A percentile compares a stretch with the other conserved stretches of the same genome.
Conservation (phyloP, 2,888 invertebrate genomes). For the Lomographa bimaculata region DNA sequence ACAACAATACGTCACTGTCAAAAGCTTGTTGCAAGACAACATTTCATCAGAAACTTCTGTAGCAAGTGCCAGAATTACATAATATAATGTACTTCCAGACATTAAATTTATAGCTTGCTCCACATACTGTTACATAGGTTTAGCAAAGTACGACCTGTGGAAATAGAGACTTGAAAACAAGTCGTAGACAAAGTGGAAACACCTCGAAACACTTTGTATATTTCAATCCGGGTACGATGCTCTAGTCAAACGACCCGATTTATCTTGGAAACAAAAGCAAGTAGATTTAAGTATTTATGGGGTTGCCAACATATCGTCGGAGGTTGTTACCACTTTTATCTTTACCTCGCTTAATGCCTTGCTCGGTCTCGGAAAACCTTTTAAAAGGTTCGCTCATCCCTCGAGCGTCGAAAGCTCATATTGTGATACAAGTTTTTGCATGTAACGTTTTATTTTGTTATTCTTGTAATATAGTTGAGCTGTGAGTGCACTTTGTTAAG, state of each 20-base stretch:
- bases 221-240: slow-evolving; percentile 60
- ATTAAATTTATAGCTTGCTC: slow-evolving; percentile 18
- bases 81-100: slow-evolving; percentile 5
- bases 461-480: slow-evolving; percentile 15
- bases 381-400: slow-evolving; percentile 69
- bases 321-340: slow-evolving; percentile 69
- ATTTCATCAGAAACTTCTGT: slow-evolving; percentile 12
- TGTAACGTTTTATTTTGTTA: slow-evolving; percentile 41
- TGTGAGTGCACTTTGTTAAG: slow-evolving; percentile 14
- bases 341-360: slow-evolving; percentile 66
- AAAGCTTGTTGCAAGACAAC: slow-evolving; percentile 3
- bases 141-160: slow-evolving; percentile 22
- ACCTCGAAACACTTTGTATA: slow-evolving; percentile 46
- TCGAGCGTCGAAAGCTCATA: slow-evolving; percentile 58
- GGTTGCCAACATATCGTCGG: slow-evolving; percentile 59
- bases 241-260: slow-evolving; percentile 67
- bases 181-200: slow-evolving; percentile 53
- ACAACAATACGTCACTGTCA: slow-evolving; percentile 12
- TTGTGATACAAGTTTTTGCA: slow-evolving; percentile 44
- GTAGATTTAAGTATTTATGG: slow-evolving; percentile 73
- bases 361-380: slow-evolving; percentile 67
- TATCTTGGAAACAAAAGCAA: slow-evolving; percentile 73
- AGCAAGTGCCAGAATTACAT: slow-evolving; percentile 8
- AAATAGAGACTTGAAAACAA: slow-evolving; percentile 36
- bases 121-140: slow-evolving; percentile 15